Evolutionary conservation across 2,113 vertebrate species (phyloP).

Genomic region (Eubucco bourcierii): DNA sequence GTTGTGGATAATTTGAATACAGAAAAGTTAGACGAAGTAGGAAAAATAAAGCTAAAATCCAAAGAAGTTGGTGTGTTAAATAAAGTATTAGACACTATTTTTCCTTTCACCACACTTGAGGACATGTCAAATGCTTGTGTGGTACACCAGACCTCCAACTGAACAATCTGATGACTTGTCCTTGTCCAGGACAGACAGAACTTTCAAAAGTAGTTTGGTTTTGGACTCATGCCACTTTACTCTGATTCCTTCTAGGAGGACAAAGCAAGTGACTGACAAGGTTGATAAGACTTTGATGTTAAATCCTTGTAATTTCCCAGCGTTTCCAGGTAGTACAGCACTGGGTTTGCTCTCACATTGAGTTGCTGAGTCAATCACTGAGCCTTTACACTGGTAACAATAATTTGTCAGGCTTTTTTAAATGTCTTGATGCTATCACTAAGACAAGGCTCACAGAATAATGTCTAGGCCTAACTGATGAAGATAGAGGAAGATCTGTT

Average conservation of each 20-base stretch:
- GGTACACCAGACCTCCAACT: not conserved
- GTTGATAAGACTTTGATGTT: not conserved
- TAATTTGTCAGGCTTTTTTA: not conserved
- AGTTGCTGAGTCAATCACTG: not conserved
- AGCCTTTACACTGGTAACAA: not conserved
- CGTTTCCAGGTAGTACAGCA: not conserved
- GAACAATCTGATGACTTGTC: conserved; percentile 13
- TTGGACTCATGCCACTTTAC: conserved; percentile 9
- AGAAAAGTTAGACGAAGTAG: not conserved
- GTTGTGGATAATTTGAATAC: not conserved
- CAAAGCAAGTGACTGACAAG: conserved; percentile 12
- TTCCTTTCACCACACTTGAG: not conserved
- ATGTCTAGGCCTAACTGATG: not conserved
- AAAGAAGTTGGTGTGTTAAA: not conserved
- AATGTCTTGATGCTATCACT: not conserved
- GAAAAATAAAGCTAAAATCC: not conserved
- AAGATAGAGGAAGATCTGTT: not conserved
- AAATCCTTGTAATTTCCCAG: conserved; percentile 4
- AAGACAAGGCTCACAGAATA: not conserved
- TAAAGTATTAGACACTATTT: not conserved
- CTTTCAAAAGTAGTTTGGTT: not conserved
- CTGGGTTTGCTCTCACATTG: not conserved
- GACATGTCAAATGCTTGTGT: not conserved
- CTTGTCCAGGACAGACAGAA: not conserved
- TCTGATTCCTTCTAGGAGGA: not conserved